Percentiles rank a stretch among this genome's conserved stretches.
Evolutionary conservation across 2,113 vertebrate species (phyloP).

Genomic region (Nibea coibor): DNA sequence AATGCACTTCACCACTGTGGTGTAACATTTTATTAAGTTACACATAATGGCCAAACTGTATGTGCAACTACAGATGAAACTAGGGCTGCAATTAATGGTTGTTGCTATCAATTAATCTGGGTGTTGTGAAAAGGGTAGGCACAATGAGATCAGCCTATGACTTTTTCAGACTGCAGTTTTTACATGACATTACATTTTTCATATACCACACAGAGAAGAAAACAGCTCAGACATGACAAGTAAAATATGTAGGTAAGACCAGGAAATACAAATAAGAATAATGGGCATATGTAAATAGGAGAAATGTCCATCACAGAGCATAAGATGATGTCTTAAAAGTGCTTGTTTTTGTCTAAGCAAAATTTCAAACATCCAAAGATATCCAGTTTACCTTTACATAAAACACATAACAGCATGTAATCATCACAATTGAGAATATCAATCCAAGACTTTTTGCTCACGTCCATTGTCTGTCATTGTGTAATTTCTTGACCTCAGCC

Average conservation of each 20-base stretch:
- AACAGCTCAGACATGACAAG: too few relatives aligned
- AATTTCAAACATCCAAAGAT: background rate
- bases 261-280: too few relatives aligned
- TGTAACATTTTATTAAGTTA: background rate
- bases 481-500: constrained; percentile 24
- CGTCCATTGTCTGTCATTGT: background rate
- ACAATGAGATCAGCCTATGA: background rate
- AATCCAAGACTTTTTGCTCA: background rate
- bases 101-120: background rate
- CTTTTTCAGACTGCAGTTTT: background rate
- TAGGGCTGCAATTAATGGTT: background rate
- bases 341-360: background rate
- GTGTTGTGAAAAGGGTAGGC: background rate
- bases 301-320: background rate
- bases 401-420: too few relatives aligned
- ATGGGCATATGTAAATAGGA: background rate
- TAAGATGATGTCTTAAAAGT: background rate
- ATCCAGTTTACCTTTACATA: background rate
- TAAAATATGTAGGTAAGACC: too few relatives aligned
- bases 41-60: background rate
- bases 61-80: background rate
- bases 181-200: too few relatives aligned
- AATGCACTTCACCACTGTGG: background rate
- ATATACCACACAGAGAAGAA: too few relatives aligned
- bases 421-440: background rate